Conservation (phyloP, 2,797 vertebrate genomes). For the Poeciliopsis paucimaculata region DNA sequence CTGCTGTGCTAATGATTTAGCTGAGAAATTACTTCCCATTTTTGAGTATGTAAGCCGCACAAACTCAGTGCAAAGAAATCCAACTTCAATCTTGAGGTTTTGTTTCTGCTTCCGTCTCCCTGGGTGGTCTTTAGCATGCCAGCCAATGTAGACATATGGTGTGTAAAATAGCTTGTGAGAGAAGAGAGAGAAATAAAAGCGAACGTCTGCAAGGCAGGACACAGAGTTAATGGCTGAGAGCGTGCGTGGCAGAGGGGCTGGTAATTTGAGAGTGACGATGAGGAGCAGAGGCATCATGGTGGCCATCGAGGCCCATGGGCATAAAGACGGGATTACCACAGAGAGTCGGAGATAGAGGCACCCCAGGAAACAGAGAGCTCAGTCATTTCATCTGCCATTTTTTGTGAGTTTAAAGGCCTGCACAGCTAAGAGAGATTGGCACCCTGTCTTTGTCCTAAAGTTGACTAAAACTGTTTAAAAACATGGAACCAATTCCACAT, state of each 20-base stretch:
- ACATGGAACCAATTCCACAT: too few species aligned
- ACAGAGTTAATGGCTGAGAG: conserved; percentile 8
- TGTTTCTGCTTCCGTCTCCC: conserved; percentile 30
- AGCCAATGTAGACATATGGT: conserved; percentile 55
- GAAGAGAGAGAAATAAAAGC: conserved; percentile 8
- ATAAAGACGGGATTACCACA: conserved; percentile 61
- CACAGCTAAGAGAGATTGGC: conserved; percentile 35
- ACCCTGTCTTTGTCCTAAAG: conserved; percentile 40
- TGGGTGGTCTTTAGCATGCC: conserved; percentile 38
- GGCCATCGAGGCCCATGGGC: conserved; percentile 45
- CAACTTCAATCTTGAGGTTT: conserved; percentile 15
- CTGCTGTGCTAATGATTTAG: conserved; percentile 38
- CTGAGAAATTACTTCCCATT: conserved; percentile 55
- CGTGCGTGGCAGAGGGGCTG: conserved; percentile 21
- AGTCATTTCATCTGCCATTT: conserved; percentile 62
- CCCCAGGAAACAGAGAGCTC: conserved; percentile 55
- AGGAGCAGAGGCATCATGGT: conserved; percentile 38
- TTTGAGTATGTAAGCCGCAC: conserved; percentile 40
- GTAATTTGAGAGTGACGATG: conserved; percentile 32
- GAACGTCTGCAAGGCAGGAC: conserved; percentile 2
- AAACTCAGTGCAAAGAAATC: conserved; percentile 13
- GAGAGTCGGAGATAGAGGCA: conserved; percentile 56
- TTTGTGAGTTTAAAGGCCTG: conserved; percentile 59
- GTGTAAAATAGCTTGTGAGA: conserved; percentile 31
- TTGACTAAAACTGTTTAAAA: conserved; percentile 17